phyloP scores from a whole-genome alignment of 1,140 invertebrate species.

The Ips nitidus region DNA sequence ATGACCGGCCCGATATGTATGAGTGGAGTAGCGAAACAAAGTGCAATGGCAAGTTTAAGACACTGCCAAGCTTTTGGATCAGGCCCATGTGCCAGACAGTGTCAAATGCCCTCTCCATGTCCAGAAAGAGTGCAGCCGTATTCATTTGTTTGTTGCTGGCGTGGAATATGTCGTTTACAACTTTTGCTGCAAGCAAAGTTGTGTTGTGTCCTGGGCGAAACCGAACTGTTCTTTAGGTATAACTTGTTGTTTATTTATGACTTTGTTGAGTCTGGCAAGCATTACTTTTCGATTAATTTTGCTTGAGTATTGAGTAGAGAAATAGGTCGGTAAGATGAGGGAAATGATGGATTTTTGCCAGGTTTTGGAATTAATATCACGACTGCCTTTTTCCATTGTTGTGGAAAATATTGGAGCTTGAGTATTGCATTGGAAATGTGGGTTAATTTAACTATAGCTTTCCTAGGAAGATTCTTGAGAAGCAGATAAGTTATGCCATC shows the following conservation, averaged over 20 bases:
- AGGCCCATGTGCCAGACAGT: constrained; percentile 30
- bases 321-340: constrained; percentile 47
- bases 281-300: constrained; percentile 48
- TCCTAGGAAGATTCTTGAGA: no score
- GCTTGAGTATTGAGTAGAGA: constrained; percentile 43
- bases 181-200: constrained; percentile 38
- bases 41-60: constrained; percentile 18
- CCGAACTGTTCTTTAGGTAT: constrained; percentile 45
- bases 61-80: constrained; percentile 41
- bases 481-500: no score
- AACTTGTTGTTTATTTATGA: not conserved
- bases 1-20: constrained; percentile 41
- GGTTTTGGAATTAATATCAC: constrained; percentile 48
- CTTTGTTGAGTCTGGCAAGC: not conserved
- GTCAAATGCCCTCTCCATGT: no score
- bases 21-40: constrained; percentile 38
- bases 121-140: constrained; percentile 16
- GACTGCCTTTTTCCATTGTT: constrained; percentile 43
- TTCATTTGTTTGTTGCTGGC: not conserved
- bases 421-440: constrained; percentile 44
- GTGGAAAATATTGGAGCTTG: constrained; percentile 40
- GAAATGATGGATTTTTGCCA: constrained; percentile 40
- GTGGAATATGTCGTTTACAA: constrained; percentile 21
- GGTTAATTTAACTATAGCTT: constrained; percentile 30
- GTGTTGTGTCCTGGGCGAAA: constrained; percentile 14